Evolutionary conservation across 2,797 vertebrate genomes (phyloP).

Genomic region (Myotis pilosus): DNA sequence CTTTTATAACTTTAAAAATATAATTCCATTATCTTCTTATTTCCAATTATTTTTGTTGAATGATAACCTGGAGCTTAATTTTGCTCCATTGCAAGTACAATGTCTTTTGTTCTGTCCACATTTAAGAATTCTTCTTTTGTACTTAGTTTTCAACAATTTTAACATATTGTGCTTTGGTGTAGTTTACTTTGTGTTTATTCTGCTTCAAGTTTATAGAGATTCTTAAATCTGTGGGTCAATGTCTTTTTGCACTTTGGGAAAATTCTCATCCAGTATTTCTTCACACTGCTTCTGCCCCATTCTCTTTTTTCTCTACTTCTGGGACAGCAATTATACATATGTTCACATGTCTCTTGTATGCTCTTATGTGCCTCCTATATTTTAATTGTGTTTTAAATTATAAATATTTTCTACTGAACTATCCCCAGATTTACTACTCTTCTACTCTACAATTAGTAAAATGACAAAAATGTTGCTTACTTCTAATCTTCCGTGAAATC

Average conservation of each 20-base stretch:
- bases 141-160: constrained; percentile 8
- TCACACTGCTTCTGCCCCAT: not conserved
- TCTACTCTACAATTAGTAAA: not conserved
- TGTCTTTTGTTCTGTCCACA: not conserved
- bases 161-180: not conserved
- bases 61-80: not conserved
- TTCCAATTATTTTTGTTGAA: not conserved
- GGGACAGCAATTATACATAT: not conserved
- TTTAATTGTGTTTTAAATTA: not conserved
- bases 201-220: not conserved
- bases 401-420: not conserved
- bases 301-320: not conserved
- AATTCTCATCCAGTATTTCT: not conserved
- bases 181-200: not conserved
- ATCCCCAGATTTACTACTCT: not conserved
- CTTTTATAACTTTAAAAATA: not conserved
- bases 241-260: not conserved
- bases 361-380: not conserved
- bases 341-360: not conserved
- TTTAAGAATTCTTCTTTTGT: not conserved
- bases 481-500: not conserved
- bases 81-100: not conserved
- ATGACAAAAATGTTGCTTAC: not conserved
- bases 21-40: not conserved
- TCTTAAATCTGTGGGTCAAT: not conserved